Base-by-base conservation (phyloP, 2,797 vertebrate species). In the Apogon talboti region DNA sequence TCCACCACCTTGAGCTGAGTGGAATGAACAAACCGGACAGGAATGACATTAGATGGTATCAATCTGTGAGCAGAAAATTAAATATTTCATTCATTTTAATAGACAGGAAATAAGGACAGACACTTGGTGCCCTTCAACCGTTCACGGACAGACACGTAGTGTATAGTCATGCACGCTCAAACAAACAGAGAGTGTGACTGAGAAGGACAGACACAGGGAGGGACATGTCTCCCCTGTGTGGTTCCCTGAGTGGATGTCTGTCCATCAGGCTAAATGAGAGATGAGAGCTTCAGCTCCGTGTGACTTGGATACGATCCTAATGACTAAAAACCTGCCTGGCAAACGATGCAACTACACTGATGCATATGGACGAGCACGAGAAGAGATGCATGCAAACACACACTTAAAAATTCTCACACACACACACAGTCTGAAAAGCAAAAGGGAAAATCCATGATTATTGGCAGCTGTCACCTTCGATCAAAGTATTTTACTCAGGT, bases 241-340 rank as follows among this genome's bases (percentile, higher is more conserved):
- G 57, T 59, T 74, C 71, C 85, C 79, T 33, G 30, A 77, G 88
- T 49, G 80, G 72, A 51, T 28, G 24, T 28, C 24, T 78, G 81
- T 86, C 83, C 87, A 87, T 92, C 89, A 89, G 79, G 66, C 69
- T 83, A 83, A 89, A 90, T 91, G 82, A 89, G 82, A 87, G 79
- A 88, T 84, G 88, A 92, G 83, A 76, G 77, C 72, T 84, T 82
- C 63, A 68, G 76, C 78, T 80, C 46, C 43, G 59, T 68, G 74
- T 44, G 73, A 85, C 85, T 81, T 87, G 85, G 87, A 86, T 63
- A 38, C 48, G 60, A 75, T 85, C 79, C 78, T 86, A 87, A 89
- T 81, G 76, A 84, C 71, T 53, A 59, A 69, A 57, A 70, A 59
- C 70, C 64, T 81, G 78, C 75, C 79, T 78, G 78, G 74, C 75